phyloP scores from a whole-genome alignment of 2,888 invertebrate species.

The Hoplodrina ambigua region DNA sequence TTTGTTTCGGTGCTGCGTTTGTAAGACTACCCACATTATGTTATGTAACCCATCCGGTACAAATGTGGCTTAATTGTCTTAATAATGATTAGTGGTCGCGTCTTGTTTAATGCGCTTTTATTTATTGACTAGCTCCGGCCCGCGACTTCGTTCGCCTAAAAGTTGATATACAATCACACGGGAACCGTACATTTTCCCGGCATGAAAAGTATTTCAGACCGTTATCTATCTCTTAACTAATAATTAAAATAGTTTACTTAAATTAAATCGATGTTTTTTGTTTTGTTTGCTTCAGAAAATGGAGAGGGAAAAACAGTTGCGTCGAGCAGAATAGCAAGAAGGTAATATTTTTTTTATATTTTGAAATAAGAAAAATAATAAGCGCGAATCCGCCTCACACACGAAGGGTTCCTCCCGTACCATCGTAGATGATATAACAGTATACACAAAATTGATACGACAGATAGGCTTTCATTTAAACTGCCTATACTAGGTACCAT shows the following conservation, averaged over 20 bases:
- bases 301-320: neutral
- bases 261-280: neutral
- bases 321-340: neutral
- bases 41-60: constrained; percentile 60
- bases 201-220: no score
- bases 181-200: no score
- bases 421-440: no score
- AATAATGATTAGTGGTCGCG: constrained; percentile 21
- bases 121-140: neutral
- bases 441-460: no score
- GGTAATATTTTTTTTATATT: neutral
- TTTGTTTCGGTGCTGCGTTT: constrained; percentile 54
- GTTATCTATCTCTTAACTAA: no score
- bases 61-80: constrained; percentile 45
- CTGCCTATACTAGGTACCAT: no score
- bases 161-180: no score
- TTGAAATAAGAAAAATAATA: no score
- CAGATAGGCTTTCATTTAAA: no score
- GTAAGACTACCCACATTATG: constrained; percentile 48
- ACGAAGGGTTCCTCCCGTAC: no score
- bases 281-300: constrained; percentile 19
- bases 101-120: constrained; percentile 1
- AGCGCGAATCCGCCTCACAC: no score
- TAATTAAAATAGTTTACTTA: neutral
- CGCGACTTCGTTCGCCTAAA: no score